These are phyloP conservation scores for Atlantisia rogersi DNA, from an alignment of 2,113 vertebrate genomes.

Conservation along the genomic window DNA sequence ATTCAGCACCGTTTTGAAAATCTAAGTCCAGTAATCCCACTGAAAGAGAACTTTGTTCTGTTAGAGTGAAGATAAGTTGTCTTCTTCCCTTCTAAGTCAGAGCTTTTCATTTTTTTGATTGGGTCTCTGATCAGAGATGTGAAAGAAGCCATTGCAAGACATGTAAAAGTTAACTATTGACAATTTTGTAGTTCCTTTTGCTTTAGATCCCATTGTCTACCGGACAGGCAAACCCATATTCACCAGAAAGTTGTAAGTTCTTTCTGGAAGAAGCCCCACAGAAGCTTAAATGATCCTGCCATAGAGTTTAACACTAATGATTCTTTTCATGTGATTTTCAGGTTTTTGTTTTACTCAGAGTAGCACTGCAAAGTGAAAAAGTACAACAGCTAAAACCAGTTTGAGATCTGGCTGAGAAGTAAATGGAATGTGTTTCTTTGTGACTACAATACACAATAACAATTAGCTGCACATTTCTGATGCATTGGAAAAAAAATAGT, in stretches of 20 bases:
- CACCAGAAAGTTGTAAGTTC: neutral
- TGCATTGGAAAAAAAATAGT: neutral
- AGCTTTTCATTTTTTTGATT: neutral
- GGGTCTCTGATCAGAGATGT: neutral
- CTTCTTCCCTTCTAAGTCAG: neutral
- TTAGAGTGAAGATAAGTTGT: neutral
- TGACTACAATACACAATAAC: neutral
- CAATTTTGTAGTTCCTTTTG: neutral
- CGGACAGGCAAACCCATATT: neutral
- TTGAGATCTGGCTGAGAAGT: neutral
- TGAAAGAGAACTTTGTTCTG: neutral
- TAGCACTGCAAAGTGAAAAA: neutral
- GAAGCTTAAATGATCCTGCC: neutral
- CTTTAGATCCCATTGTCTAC: neutral
- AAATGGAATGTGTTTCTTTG: neutral
- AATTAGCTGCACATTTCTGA: neutral
- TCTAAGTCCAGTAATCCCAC: neutral
- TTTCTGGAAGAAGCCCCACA: neutral
- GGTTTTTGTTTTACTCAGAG: neutral
- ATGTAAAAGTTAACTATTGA: neutral
- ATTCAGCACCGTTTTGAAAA: neutral
- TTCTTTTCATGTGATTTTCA: neutral
- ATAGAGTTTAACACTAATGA: neutral
- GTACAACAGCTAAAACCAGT: neutral
- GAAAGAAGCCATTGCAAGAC: neutral